A percentile compares a stretch with the other conserved stretches of the same genome.
Evolutionary conservation across 2,888 invertebrate species (phyloP).

Genomic region (Drosophila nr. medialis): DNA sequence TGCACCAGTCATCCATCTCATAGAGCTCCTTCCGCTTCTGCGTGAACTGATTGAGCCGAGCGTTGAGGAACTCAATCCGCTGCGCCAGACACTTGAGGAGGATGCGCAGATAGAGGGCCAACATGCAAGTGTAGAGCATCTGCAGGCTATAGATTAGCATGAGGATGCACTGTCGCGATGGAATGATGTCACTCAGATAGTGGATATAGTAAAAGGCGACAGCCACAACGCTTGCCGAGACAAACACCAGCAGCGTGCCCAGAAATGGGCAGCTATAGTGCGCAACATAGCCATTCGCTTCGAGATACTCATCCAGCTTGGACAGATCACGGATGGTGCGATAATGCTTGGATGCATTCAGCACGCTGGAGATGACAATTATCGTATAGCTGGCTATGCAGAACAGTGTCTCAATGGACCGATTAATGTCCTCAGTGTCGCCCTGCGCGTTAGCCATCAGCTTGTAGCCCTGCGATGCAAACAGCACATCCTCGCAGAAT

Average conservation of each 20-base stretch:
- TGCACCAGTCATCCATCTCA: conserved; percentile 66
- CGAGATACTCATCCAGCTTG: conserved; percentile 68
- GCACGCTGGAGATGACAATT: conserved; percentile 63
- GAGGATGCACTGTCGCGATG: conserved; percentile 47
- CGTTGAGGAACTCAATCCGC: conserved; percentile 71
- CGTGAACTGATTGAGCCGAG: conserved; percentile 57
- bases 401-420: conserved; percentile 76
- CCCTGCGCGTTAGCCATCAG: conserved; percentile 60
- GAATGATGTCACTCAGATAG: conserved; percentile 51
- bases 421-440: conserved; percentile 77
- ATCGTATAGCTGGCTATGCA: conserved; percentile 75
- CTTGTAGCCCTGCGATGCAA: conserved; percentile 57
- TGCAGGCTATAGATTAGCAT: conserved; percentile 67
- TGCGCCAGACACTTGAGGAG: conserved; percentile 64
- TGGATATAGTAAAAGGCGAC: conserved; percentile 74
- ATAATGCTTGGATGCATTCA: conserved; percentile 64
- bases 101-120: conserved; percentile 68
- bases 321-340: conserved; percentile 68
- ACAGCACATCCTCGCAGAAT: conserved; percentile 62
- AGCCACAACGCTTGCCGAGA: conserved; percentile 47
- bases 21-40: conserved; percentile 30
- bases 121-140: conserved; percentile 65
- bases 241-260: conserved; percentile 28
- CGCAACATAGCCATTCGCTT: conserved; percentile 53
- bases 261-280: conserved; percentile 60